Evolutionary conservation across 1,140 invertebrate species (phyloP).

Genomic region (Leptinotarsa defecta): DNA sequence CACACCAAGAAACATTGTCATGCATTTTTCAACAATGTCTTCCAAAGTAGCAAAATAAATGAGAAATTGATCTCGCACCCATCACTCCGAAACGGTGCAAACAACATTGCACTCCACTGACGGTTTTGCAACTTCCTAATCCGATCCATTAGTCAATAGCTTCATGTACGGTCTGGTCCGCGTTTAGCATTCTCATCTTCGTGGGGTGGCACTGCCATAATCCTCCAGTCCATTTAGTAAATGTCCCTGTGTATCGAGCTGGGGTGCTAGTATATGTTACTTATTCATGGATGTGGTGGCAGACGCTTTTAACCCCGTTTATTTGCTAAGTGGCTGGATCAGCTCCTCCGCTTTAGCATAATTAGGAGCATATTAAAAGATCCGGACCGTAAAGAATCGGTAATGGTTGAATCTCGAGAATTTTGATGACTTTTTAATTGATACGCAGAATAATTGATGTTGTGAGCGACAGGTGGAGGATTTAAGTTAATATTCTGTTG

Average conservation of each 20-base stretch:
- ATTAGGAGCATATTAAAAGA: conserved; percentile 33
- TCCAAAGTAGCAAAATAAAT: too few relatives aligned
- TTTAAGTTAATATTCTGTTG: too few relatives aligned
- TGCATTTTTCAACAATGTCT: too few relatives aligned
- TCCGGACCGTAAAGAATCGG: not conserved
- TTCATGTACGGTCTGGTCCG: conserved; percentile 10
- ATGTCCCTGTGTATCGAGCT: conserved; percentile 32
- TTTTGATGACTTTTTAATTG: conserved; percentile 1
- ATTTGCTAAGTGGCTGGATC: conserved; percentile 41
- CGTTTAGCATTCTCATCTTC: not conserved
- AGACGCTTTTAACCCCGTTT: conserved; percentile 48
- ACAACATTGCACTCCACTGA: not conserved
- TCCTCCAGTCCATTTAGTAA: conserved; percentile 43
- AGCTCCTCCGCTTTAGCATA: conserved; percentile 31
- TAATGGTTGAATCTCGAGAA: conserved; percentile 4
- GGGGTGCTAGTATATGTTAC: conserved; percentile 41
- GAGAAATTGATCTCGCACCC: not conserved
- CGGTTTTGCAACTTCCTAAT: conserved; percentile 6
- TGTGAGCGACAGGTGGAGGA: too few relatives aligned
- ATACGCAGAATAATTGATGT: too few relatives aligned
- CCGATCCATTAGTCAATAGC: conserved; percentile 24
- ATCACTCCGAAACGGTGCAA: not conserved
- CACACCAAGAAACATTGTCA: too few relatives aligned
- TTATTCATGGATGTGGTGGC: conserved; percentile 48
- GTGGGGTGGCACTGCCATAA: conserved; percentile 32